Base-by-base conservation (phyloP, 2,797 vertebrate species). In the Setipinna tenuifilis region DNA sequence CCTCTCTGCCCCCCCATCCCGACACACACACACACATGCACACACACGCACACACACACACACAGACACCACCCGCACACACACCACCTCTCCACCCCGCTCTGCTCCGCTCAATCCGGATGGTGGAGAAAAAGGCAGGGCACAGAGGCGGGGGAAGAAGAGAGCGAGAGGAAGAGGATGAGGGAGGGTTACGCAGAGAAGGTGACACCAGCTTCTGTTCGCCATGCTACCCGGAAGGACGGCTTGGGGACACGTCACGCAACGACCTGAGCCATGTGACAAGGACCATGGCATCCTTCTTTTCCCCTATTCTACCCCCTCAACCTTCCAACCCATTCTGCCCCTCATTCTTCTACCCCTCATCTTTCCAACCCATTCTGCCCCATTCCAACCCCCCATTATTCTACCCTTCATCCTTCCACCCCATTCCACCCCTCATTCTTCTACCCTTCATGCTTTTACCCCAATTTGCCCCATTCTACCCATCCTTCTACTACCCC, bases 241-340 rank as follows among this genome's bases (percentile, higher is more conserved):
- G 84, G 92, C 94, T 94, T 83, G 87, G 85, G 93, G 93, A 93
- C 89, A 92, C 84, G 46, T 89, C 2, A 83, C 83, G 91, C 90
- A 91, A 90, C 91, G 91, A 92, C 92, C 90, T 90, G 93, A 90
- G 88, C 88, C 88, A 11, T 87, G 91, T 28, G 62, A 68, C n/a
- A 68, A 87, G 82, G 80, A 46, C 10, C 4, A 14, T 44, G 86
- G 19, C 17, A 71, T 58, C 58, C 85, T 9, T 14, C 54, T 80
- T 35, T 65, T 28, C n/a, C 19, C n/a, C n/a, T n/a, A n/a, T n/a
- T n/a, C n/a, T n/a, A n/a, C n/a, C n/a, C n/a, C n/a, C n/a, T n/a
- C n/a, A n/a, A n/a, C n/a, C n/a, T n/a, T n/a, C n/a, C n/a, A n/a
- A n/a, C n/a, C n/a, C n/a, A n/a, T n/a, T n/a, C n/a, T n/a, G n/a